A percentile compares a stretch with the other conserved stretches of the same genome.
Conservation (phyloP, 2,888 invertebrate genomes). For the Capitulum mitella region DNA sequence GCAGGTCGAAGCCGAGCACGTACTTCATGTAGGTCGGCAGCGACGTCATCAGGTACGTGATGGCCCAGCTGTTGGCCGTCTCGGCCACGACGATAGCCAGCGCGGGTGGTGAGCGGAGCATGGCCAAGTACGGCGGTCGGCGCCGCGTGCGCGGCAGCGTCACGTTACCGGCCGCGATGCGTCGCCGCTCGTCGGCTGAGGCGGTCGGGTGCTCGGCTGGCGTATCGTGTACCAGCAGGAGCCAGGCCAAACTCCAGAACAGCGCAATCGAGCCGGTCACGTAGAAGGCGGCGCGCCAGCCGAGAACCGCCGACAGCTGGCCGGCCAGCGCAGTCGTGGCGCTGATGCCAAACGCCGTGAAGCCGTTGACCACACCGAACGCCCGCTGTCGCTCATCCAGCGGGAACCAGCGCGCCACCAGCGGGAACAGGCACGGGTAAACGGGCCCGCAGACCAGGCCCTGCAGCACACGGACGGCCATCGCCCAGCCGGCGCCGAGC, state of each 20-base stretch:
- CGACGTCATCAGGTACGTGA: constrained; percentile 38
- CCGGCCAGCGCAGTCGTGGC: constrained; percentile 82
- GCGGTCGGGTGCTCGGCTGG: constrained; percentile 38
- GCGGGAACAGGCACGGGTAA: background rate
- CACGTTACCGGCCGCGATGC: background rate
- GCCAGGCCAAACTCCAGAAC: constrained; percentile 75
- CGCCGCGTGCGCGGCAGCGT: background rate
- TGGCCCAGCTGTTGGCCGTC: constrained; percentile 35
- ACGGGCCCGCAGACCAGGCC: constrained; percentile 53
- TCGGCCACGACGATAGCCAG: constrained; percentile 27
- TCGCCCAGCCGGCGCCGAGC: constrained; percentile 56
- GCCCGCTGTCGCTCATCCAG: background rate
- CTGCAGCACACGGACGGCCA: constrained; percentile 66
- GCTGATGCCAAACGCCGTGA: constrained; percentile 64
- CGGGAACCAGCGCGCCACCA: constrained; percentile 1
- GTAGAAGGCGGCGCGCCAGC: constrained; percentile 88
- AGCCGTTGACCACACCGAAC: background rate
- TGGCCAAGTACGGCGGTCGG: background rate
- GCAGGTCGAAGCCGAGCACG: constrained; percentile 36
- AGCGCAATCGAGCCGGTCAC: constrained; percentile 67
- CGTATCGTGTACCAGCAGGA: constrained; percentile 43
- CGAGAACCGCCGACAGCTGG: constrained; percentile 65
- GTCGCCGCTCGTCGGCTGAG: background rate
- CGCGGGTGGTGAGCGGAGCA: constrained; percentile 24
- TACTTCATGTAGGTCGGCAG: constrained; percentile 37